phyloP scores from a whole-genome alignment of 2,797 vertebrate genomes.

The Lacerta agilis region DNA sequence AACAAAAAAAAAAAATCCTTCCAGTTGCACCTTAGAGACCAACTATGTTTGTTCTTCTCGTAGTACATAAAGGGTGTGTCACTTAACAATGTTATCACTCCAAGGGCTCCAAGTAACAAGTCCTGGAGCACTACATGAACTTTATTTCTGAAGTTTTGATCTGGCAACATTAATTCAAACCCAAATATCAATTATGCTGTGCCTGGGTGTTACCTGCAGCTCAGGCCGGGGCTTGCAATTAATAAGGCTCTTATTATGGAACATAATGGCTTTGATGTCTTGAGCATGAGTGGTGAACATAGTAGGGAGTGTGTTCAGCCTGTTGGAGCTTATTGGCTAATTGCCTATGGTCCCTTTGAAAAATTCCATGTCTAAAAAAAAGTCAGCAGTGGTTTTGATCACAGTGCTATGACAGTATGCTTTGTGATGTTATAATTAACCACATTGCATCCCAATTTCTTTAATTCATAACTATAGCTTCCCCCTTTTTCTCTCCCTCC shows the following conservation, averaged over 20 bases:
- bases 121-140: neutral
- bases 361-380: neutral
- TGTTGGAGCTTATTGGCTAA: neutral
- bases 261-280: neutral
- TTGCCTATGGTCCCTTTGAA: constrained; percentile 44
- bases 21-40: too few relatives aligned
- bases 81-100: neutral
- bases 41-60: too few relatives aligned
- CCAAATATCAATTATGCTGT: neutral
- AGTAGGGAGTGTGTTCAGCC: neutral
- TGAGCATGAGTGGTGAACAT: neutral
- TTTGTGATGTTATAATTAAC: constrained; percentile 33
- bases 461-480: constrained; percentile 47
- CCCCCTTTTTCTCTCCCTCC: constrained; percentile 54
- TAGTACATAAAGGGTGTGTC: neutral
- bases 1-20: too few relatives aligned
- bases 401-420: neutral
- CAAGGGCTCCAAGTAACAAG: neutral
- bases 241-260: constrained; percentile 27
- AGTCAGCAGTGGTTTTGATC: neutral
- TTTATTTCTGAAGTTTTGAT: neutral
- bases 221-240: neutral
- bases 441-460: constrained; percentile 58
- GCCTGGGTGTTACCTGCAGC: neutral
- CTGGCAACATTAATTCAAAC: neutral